These are phyloP conservation scores for Coleophora deauratella DNA, from an alignment of 2,888 invertebrate species.

Conservation along the genomic window DNA sequence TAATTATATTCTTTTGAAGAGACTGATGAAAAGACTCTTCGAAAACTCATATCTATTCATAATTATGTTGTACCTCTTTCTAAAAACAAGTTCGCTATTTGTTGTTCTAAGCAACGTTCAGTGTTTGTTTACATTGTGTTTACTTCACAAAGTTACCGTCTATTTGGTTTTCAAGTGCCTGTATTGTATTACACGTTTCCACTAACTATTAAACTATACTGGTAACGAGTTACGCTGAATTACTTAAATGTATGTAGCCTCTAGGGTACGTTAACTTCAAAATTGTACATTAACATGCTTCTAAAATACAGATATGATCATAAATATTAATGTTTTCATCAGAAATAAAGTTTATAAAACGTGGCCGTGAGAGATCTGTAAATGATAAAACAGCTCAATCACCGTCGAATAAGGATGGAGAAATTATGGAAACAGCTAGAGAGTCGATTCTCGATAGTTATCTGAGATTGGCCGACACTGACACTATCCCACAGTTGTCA, in stretches of 20 bases:
- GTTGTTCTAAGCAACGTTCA: slow-evolving; percentile 33
- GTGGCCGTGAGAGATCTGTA: slow-evolving; percentile 2
- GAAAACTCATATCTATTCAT: too few relatives aligned
- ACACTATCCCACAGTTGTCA: slow-evolving; percentile 69
- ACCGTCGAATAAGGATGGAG: slow-evolving; percentile 40
- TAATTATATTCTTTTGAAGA: too few relatives aligned
- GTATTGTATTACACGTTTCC: slow-evolving; percentile 50
- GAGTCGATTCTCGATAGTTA: slow-evolving; percentile 54
- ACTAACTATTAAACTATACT: slow-evolving; percentile 26
- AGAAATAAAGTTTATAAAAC: slow-evolving; percentile 8
- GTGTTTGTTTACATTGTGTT: slow-evolving; percentile 40
- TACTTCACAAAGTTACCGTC: slow-evolving; percentile 36
- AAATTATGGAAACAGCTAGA: slow-evolving; percentile 58
- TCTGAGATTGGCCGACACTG: slow-evolving; percentile 39
- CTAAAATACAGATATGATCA: too few relatives aligned
- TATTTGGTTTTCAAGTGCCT: slow-evolving; percentile 44
- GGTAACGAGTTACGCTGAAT: not conserved
- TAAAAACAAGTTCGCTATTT: slow-evolving; percentile 37
- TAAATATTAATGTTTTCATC: too few relatives aligned
- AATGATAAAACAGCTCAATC: slow-evolving; percentile 18
- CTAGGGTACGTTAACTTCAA: not conserved
- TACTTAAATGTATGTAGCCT: not conserved
- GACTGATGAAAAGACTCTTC: too few relatives aligned
- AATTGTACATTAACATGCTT: too few relatives aligned
- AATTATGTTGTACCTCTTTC: slow-evolving; percentile 28